phyloP scores from a whole-genome alignment of 2,113 vertebrate species.

The Tachycineta bicolor region DNA sequence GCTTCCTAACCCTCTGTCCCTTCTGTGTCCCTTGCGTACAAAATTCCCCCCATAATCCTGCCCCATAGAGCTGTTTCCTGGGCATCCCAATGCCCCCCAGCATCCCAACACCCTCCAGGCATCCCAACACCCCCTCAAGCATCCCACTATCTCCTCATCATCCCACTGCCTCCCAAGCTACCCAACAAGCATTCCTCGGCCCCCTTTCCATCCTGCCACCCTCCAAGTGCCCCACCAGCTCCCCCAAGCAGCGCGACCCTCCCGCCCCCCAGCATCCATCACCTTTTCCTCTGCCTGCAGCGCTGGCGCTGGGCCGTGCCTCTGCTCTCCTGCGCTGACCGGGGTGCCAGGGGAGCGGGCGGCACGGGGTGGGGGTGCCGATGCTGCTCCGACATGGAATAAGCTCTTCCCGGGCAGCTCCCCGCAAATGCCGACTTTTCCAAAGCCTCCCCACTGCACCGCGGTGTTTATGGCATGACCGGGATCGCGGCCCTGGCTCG shows the following conservation, averaged over 20 bases:
- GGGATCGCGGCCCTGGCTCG: neutral
- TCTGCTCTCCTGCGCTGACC: neutral
- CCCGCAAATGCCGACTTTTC: neutral
- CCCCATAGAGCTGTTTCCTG: neutral
- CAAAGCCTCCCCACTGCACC: neutral
- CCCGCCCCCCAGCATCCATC: neutral
- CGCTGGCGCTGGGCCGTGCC: neutral
- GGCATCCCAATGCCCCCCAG: neutral
- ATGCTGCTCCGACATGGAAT: conserved; percentile 62
- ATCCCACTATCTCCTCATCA: no score
- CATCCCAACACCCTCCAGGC: neutral
- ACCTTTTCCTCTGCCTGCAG: conserved; percentile 30
- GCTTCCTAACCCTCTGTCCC: neutral
- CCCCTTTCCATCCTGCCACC: neutral
- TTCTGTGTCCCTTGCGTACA: fast-evolving
- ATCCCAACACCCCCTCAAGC: neutral
- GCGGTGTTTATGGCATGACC: neutral
- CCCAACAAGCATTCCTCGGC: neutral
- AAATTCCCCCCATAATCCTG: fast-evolving
- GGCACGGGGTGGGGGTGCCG: neutral
- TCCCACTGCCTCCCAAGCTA: neutral
- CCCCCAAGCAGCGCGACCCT: fast-evolving
- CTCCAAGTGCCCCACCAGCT: neutral
- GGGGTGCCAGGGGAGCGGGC: neutral
- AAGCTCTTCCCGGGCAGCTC: neutral